These are phyloP conservation scores for Melanotaenia pygmaea DNA, from an alignment of 2,797 vertebrate genomes.

Conservation along the genomic window DNA sequence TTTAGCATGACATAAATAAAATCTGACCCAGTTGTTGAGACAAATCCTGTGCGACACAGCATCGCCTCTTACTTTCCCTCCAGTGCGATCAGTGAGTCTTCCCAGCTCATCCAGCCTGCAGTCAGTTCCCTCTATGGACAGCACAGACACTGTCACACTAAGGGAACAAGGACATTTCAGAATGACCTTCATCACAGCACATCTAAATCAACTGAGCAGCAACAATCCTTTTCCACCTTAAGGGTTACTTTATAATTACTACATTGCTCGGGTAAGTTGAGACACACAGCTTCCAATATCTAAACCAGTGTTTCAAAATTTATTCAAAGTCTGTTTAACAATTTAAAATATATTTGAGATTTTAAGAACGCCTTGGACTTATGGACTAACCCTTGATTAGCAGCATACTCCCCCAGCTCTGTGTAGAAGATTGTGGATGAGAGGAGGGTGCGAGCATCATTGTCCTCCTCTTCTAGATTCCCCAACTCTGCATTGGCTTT, in stretches of 20 bases:
- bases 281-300: background rate
- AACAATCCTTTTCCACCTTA: background rate
- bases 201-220: slow-evolving; percentile 4
- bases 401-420: slow-evolving; percentile 78
- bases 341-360: background rate
- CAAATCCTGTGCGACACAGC: background rate
- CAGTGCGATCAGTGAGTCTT: slow-evolving; percentile 78
- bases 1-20: background rate
- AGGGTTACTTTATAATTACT: background rate
- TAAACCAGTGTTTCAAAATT: background rate
- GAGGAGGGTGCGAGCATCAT: slow-evolving; percentile 67
- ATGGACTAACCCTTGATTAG: slow-evolving; percentile 67
- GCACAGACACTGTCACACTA: slow-evolving; percentile 81
- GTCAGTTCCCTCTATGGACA: slow-evolving; percentile 82
- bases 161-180: slow-evolving; percentile 37
- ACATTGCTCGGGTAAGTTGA: background rate
- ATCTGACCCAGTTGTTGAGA: background rate
- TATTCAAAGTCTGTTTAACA: background rate
- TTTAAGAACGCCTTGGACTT: background rate
- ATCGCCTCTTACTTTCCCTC: slow-evolving; percentile 73
- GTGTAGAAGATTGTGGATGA: slow-evolving; percentile 84
- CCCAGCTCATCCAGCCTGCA: slow-evolving; percentile 83
- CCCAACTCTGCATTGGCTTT: slow-evolving; percentile 82
- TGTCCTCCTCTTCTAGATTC: slow-evolving; percentile 76
- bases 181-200: slow-evolving; percentile 18